These are phyloP conservation scores for Sebastolobus alascanus DNA, from an alignment of 2,797 vertebrate genomes.

Conservation along the genomic window DNA sequence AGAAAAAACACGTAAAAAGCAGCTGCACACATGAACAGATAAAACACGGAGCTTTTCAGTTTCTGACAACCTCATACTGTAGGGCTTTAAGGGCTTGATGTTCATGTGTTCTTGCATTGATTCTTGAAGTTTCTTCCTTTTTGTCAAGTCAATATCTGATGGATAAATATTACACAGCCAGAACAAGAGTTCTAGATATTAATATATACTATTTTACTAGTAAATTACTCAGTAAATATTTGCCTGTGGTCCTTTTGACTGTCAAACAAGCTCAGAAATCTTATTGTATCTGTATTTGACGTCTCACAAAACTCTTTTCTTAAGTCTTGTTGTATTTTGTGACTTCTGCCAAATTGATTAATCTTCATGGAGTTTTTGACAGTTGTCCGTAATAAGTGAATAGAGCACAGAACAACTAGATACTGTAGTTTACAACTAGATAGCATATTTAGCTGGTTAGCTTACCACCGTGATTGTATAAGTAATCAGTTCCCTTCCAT, in stretches of 20 bases:
- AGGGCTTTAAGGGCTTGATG: not conserved
- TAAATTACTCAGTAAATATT: fast-evolving
- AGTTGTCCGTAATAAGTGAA: not conserved
- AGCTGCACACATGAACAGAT: not conserved
- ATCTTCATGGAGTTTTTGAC: not conserved
- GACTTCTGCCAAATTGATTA: not conserved
- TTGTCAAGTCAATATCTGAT: not conserved
- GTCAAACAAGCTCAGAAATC: not conserved
- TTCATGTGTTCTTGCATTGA: not conserved
- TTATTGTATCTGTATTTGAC: not conserved
- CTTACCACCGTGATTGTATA: not conserved
- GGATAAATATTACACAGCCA: not conserved
- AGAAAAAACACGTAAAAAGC: not conserved
- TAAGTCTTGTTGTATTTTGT: not conserved
- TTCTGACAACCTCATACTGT: not conserved
- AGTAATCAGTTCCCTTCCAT: not conserved
- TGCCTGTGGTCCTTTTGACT: too few relatives aligned
- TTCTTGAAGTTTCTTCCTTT: not conserved
- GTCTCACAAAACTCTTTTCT: not conserved
- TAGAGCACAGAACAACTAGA: not conserved
- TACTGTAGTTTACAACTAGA: not conserved
- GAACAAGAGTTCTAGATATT: not conserved
- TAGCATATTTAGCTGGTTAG: not conserved
- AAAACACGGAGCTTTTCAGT: not conserved
- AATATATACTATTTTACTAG: too few relatives aligned